These are phyloP conservation scores for Formicarius rufipectus DNA, from an alignment of 2,113 vertebrate species.

Conservation along the genomic window DNA sequence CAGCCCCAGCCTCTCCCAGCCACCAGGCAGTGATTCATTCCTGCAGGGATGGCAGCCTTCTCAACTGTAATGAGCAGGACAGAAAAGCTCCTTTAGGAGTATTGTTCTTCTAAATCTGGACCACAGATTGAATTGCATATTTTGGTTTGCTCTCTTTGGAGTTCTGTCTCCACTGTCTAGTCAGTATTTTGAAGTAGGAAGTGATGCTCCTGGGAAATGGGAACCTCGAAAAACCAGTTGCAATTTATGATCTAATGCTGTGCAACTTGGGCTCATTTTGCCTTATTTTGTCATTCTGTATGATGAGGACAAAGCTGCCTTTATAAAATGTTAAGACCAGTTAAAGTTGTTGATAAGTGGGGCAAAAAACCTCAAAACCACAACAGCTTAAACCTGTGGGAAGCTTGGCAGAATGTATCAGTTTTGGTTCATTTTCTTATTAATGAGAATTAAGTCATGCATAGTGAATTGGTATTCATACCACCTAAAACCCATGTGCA, in stretches of 20 bases:
- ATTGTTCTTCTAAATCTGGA: background rate
- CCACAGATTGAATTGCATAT: background rate
- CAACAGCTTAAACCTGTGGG: background rate
- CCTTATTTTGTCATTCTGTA: background rate
- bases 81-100: background rate
- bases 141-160: background rate
- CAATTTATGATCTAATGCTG: background rate
- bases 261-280: background rate
- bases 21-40: constrained; percentile 12
- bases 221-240: background rate
- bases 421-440: background rate
- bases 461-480: background rate
- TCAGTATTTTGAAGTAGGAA: background rate
- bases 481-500: background rate
- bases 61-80: background rate
- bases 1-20: too few species aligned
- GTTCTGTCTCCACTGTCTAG: background rate
- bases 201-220: background rate
- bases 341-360: background rate
- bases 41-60: background rate
- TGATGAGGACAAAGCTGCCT: background rate
- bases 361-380: background rate
- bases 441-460: background rate
- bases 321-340: background rate
- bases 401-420: background rate